Conservation (phyloP, 2,888 invertebrate species). For the Spisula subtruncata region DNA sequence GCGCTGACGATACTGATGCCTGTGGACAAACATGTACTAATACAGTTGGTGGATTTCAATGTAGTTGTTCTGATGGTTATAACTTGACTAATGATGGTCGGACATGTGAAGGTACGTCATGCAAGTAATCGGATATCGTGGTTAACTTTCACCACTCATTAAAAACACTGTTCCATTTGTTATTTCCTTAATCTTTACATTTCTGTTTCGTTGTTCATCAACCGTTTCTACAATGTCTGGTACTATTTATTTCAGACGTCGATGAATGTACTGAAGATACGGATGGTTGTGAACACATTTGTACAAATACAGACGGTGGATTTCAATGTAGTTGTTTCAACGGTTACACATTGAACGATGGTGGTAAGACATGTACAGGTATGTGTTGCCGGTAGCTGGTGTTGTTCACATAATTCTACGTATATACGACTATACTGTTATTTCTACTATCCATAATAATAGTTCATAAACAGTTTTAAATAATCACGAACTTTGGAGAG, state of each 20-base stretch:
- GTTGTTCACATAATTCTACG: too few species aligned
- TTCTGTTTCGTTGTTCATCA: too few species aligned
- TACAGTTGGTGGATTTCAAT: slow-evolving; percentile 31
- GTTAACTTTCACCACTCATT: too few species aligned
- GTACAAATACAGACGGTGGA: slow-evolving; percentile 55
- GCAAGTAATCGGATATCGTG: too few species aligned
- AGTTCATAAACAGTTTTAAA: too few species aligned
- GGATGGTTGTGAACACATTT: slow-evolving; percentile 29
- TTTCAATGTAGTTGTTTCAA: slow-evolving; percentile 51
- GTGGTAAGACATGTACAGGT: not conserved
- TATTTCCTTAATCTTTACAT: too few species aligned
- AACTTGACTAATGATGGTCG: slow-evolving; percentile 23
- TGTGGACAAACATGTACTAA: slow-evolving; percentile 41
- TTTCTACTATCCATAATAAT: too few species aligned
- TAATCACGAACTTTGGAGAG: too few species aligned
- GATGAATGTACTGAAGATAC: slow-evolving; percentile 55
- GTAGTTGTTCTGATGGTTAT: slow-evolving; percentile 48
- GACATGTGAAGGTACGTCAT: slow-evolving; percentile 37
- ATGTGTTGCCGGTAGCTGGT: too few species aligned
- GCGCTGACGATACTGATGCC: too few species aligned
- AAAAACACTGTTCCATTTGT: too few species aligned
- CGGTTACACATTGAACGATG: slow-evolving; percentile 40
- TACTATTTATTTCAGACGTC: slow-evolving; percentile 63
- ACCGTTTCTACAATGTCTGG: not conserved
- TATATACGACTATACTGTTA: too few species aligned